A percentile compares a stretch with the other conserved stretches of the same genome.
Conservation (phyloP, 2,888 invertebrate species). For the Melanostoma mellinum region DNA sequence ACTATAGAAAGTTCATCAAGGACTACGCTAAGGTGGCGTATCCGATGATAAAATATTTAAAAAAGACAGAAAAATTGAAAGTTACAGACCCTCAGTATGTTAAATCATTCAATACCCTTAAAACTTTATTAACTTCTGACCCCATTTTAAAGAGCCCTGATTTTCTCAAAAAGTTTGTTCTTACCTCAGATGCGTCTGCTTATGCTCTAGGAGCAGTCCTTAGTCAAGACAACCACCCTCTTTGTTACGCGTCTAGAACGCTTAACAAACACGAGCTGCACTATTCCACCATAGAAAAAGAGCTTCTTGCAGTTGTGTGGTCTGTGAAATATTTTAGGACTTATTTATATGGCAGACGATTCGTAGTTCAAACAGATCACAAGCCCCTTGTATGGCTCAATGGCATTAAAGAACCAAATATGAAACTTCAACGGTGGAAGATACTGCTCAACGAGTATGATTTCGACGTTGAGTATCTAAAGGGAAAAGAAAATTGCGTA, state of each 20-base stretch:
- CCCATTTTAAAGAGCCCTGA: too few species aligned
- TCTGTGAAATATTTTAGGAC: conserved; percentile 78
- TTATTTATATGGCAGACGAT: conserved; percentile 77
- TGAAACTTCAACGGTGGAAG: conserved; percentile 78
- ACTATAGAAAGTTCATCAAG: conserved; percentile 18
- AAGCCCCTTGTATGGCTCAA: conserved; percentile 43
- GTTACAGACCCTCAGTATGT: conserved; percentile 4
- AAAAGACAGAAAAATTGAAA: conserved; percentile 28
- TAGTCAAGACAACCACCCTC: conserved; percentile 38
- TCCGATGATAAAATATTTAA: conserved; percentile 22
- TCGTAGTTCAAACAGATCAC: conserved; percentile 57
- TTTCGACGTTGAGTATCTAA: conserved; percentile 62
- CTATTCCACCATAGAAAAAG: conserved; percentile 77
- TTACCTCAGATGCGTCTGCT: too few species aligned
- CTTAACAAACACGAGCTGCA: conserved; percentile 65
- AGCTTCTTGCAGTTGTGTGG: conserved; percentile 77
- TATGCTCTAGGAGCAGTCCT: too few species aligned
- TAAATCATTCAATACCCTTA: too few species aligned
- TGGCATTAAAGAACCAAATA: conserved; percentile 55
- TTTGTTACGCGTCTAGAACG: conserved; percentile 68
- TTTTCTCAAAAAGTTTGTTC: too few species aligned
- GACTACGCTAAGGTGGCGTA: conserved; percentile 25
- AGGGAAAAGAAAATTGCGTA: conserved; percentile 51
- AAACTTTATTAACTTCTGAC: too few species aligned
- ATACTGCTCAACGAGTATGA: conserved; percentile 76